Evolutionary conservation across 2,797 vertebrate species (phyloP).

Genomic region (Alca torda): DNA sequence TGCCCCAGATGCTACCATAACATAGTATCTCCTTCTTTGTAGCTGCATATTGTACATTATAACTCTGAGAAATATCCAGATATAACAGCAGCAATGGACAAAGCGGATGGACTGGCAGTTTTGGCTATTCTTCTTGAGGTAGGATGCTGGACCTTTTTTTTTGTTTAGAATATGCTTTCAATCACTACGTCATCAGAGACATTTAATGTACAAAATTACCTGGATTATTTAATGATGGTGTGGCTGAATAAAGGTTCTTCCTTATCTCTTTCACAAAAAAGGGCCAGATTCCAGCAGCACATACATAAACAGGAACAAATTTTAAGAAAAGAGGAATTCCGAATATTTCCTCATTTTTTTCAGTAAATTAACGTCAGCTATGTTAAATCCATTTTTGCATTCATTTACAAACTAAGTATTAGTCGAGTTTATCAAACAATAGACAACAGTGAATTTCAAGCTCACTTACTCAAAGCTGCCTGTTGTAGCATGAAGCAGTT

Average conservation of each 20-base stretch:
- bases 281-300: neutral
- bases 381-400: neutral
- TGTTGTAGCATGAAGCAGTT: neutral
- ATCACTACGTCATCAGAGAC: neutral
- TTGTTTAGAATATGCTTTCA: neutral
- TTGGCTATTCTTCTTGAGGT: conserved; percentile 94
- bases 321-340: neutral
- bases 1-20: neutral
- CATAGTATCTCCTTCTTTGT: neutral
- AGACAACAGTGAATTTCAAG: neutral
- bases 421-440: neutral
- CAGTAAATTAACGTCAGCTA: neutral
- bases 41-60: conserved; percentile 96
- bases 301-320: neutral
- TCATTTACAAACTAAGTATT: neutral
- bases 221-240: neutral
- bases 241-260: neutral
- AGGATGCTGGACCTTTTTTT: conserved; percentile 29
- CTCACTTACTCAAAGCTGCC: neutral
- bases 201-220: neutral
- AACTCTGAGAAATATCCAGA: conserved; percentile 91
- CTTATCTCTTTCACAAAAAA: neutral
- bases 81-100: conserved; percentile 82
- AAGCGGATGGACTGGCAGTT: conserved; percentile 89
- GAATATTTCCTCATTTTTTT: neutral